Percentiles rank a stretch among this genome's conserved stretches.
These are phyloP conservation scores for Tuta absoluta DNA, from an alignment of 2,888 invertebrate species.

Conservation along the genomic window DNA sequence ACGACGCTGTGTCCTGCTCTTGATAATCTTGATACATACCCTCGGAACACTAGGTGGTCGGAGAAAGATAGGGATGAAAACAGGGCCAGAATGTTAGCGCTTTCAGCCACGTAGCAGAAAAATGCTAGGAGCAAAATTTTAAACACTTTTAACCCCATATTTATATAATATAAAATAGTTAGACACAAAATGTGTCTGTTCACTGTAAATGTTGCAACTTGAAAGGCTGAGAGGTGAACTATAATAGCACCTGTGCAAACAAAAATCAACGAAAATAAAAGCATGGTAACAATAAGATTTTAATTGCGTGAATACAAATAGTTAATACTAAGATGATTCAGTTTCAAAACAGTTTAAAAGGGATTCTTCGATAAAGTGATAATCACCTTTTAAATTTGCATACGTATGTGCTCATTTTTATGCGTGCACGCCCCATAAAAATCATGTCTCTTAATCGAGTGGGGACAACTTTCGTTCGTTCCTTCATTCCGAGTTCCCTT, in stretches of 20 bases:
- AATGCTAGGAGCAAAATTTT: conserved; percentile 25
- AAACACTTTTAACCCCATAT: conserved; percentile 13
- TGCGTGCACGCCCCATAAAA: too few relatives aligned
- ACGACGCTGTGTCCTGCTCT: conserved; percentile 64
- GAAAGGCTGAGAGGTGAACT: conserved; percentile 10
- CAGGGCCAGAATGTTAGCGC: conserved; percentile 63
- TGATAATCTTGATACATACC: conserved; percentile 61
- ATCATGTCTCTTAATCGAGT: too few relatives aligned
- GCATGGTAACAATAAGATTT: conserved; percentile 15
- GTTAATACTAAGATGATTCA: not conserved
- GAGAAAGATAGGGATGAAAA: conserved; percentile 69
- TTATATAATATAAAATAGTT: not conserved
- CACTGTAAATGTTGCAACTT: not conserved
- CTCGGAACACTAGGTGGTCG: conserved; percentile 69
- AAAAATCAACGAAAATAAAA: conserved; percentile 21
- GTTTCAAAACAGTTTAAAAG: too few relatives aligned
- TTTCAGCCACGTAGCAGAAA: conserved; percentile 42
- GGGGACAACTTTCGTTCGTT: too few relatives aligned
- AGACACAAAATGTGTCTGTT: conserved; percentile 15
- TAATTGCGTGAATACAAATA: not conserved
- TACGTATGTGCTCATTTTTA: too few relatives aligned
- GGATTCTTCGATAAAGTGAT: too few relatives aligned
- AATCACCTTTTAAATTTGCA: too few relatives aligned
- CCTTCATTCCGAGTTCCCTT: too few relatives aligned
- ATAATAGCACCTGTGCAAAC: conserved; percentile 20